Evolutionary conservation across 2,888 invertebrate species (phyloP).

Genomic region (Agapetus fuscipes): DNA sequence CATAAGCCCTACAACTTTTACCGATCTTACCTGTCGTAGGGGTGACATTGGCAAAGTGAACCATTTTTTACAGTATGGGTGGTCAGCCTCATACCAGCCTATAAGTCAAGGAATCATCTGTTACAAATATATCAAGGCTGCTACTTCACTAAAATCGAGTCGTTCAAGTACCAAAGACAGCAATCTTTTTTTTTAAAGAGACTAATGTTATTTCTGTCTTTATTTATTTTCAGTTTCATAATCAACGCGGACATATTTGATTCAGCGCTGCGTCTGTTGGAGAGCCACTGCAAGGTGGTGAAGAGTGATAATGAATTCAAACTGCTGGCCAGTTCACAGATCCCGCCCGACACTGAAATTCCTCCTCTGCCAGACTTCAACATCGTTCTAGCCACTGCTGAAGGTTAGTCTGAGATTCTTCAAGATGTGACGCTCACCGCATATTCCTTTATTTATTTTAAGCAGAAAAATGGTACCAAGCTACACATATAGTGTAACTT

Average conservation of each 20-base stretch:
- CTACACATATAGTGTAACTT: background rate
- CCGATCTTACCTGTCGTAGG: too few relatives aligned
- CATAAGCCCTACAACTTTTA: too few relatives aligned
- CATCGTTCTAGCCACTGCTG: constrained; percentile 1
- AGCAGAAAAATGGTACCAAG: background rate
- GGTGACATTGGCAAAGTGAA: too few relatives aligned
- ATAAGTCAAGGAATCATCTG: too few relatives aligned
- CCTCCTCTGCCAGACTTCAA: constrained; percentile 32
- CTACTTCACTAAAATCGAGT: too few relatives aligned
- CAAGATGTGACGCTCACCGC: background rate
- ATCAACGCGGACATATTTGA: constrained; percentile 34
- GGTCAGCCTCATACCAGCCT: too few relatives aligned
- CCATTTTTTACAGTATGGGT: too few relatives aligned
- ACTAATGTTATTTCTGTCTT: constrained; percentile 1
- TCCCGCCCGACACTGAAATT: constrained; percentile 33
- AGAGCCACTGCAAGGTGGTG: constrained; percentile 36
- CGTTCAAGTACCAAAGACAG: too few relatives aligned
- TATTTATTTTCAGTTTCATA: constrained; percentile 31
- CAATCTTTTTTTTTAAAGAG: too few relatives aligned
- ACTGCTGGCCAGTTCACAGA: constrained; percentile 29
- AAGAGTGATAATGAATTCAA: constrained; percentile 31
- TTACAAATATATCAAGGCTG: too few relatives aligned
- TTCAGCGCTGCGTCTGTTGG: too few relatives aligned
- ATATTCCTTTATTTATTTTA: background rate
- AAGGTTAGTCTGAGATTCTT: constrained; percentile 4